These are phyloP conservation scores for Chionomys nivalis DNA, from an alignment of 2,113 vertebrate species.

Conservation along the genomic window DNA sequence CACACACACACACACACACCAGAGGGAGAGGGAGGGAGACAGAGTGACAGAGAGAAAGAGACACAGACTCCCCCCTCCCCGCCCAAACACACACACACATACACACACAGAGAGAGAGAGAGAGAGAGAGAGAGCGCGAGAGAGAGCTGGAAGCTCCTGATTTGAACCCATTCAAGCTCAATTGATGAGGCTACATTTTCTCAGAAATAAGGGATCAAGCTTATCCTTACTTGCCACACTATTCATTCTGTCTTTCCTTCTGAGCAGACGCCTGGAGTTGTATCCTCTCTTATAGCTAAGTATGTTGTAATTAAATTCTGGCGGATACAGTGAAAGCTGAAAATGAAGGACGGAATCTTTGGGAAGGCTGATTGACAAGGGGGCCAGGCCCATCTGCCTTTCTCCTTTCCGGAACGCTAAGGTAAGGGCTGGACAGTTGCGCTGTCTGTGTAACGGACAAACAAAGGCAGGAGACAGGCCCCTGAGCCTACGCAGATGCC, in stretches of 20 bases:
- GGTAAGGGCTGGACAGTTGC: too few relatives aligned
- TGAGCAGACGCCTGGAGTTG: neutral
- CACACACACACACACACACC: neutral
- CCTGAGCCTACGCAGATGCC: too few relatives aligned
- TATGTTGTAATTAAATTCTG: too few relatives aligned
- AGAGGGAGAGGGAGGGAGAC: fast-evolving
- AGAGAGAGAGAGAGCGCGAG: too few relatives aligned
- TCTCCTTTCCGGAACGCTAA: too few relatives aligned
- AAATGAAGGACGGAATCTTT: too few relatives aligned
- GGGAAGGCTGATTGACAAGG: too few relatives aligned
- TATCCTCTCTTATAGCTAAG: neutral
- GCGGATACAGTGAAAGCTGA: too few relatives aligned
- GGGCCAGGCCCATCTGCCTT: too few relatives aligned
- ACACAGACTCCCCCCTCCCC: neutral
- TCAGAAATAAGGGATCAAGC: neutral
- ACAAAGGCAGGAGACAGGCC: too few relatives aligned
- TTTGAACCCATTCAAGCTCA: neutral
- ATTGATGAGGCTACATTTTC: neutral
- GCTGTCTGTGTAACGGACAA: too few relatives aligned
- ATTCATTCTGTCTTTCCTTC: neutral
- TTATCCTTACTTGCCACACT: neutral
- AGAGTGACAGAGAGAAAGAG: neutral
- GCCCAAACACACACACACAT: neutral
- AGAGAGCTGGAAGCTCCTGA: neutral
- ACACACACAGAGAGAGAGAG: too few relatives aligned